phyloP scores from a whole-genome alignment of 2,888 invertebrate genomes.

The Hemithea aestivaria region DNA sequence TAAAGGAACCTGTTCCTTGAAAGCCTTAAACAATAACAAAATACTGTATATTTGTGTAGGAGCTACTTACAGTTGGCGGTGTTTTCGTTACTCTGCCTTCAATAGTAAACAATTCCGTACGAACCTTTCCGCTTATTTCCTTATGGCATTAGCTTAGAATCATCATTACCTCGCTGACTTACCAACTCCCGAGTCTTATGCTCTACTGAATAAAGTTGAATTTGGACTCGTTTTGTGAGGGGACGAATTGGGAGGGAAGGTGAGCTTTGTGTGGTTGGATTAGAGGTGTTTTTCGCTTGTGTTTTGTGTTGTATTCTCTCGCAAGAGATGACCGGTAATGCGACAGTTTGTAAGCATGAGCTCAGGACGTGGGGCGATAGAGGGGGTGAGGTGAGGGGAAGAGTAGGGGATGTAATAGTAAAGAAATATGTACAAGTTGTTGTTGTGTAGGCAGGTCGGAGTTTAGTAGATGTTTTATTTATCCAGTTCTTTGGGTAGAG shows the following conservation, averaged over 20 bases:
- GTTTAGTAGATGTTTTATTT: constrained; percentile 61
- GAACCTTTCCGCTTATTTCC: constrained; percentile 57
- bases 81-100: constrained; percentile 25
- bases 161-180: constrained; percentile 55
- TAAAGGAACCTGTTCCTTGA: no score
- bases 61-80: constrained; percentile 22
- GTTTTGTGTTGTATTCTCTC: constrained; percentile 47
- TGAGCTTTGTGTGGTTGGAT: constrained; percentile 11
- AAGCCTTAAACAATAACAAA: no score
- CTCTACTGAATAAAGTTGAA: constrained; percentile 42
- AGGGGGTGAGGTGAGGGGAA: constrained; percentile 32
- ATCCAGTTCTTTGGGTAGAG: constrained; percentile 37
- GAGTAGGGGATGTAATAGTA: constrained; percentile 49
- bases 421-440: constrained; percentile 72
- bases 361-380: constrained; percentile 50
- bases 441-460: constrained; percentile 44
- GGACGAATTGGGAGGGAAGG: constrained; percentile 38
- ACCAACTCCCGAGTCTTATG: constrained; percentile 38
- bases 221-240: constrained; percentile 34
- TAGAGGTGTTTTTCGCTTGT: constrained; percentile 31
- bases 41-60: constrained; percentile 20
- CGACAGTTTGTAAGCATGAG: constrained; percentile 79
- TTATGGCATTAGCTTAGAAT: constrained; percentile 70
- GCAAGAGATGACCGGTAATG: constrained; percentile 69
- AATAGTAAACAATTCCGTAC: constrained; percentile 53